phyloP scores from a whole-genome alignment of 2,888 invertebrate genomes.

The Polyploca ridens region DNA sequence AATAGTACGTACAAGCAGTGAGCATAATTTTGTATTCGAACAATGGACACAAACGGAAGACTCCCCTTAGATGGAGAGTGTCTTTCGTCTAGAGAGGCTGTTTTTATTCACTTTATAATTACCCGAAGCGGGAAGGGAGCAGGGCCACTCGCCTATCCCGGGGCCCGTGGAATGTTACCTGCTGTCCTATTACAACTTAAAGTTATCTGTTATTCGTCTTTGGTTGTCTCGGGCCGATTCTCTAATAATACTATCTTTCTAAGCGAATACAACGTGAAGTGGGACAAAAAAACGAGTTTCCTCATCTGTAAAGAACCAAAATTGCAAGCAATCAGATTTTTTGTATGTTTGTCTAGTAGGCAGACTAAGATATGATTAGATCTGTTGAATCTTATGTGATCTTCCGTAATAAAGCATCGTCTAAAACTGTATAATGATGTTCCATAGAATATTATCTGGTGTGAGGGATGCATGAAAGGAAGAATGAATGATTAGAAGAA shows the following conservation, averaged over 20 bases:
- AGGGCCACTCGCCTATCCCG: constrained; percentile 22
- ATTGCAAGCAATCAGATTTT: not conserved
- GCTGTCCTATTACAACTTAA: constrained; percentile 43
- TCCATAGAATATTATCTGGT: too few relatives aligned
- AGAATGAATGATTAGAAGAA: too few relatives aligned
- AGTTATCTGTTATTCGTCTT: constrained; percentile 17
- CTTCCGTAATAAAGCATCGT: too few relatives aligned
- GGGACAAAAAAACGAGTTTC: constrained; percentile 13
- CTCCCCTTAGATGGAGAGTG: constrained; percentile 46
- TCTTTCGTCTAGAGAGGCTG: constrained; percentile 48
- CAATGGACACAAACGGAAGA: constrained; percentile 46
- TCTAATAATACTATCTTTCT: constrained; percentile 27
- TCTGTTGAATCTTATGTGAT: too few relatives aligned
- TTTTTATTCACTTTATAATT: constrained; percentile 62
- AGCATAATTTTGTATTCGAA: constrained; percentile 9
- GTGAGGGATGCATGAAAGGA: too few relatives aligned
- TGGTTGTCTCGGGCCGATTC: not conserved
- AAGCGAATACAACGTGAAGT: constrained; percentile 25
- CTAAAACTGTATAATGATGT: too few relatives aligned
- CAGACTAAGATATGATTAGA: not conserved
- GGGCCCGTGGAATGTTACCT: constrained; percentile 63
- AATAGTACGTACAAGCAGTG: too few relatives aligned
- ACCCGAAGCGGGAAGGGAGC: constrained; percentile 32
- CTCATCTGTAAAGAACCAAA: not conserved
- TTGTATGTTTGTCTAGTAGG: not conserved